Evolutionary conservation across 2,888 invertebrate genomes (phyloP).

Genomic region (Drosophila tripunctata): DNA sequence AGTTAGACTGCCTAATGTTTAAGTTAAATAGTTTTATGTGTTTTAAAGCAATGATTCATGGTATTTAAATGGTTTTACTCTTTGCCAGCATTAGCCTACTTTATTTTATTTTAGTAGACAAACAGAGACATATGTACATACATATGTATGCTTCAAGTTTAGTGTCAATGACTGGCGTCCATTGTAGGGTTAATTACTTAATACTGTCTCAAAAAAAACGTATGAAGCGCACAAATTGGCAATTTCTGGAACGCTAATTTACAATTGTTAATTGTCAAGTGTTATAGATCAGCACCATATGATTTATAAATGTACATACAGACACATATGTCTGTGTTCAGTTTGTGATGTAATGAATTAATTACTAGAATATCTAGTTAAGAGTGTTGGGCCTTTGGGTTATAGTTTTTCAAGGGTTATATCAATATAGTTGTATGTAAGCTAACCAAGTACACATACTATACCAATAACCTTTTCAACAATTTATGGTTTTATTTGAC

Average conservation of each 20-base stretch:
- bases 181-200: constrained; percentile 69
- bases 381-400: not conserved
- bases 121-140: not conserved
- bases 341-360: constrained; percentile 12
- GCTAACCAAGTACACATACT: not conserved
- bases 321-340: not conserved
- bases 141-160: constrained; percentile 15
- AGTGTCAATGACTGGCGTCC: constrained; percentile 61
- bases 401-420: not conserved
- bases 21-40: not conserved
- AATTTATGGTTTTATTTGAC: constrained; percentile 8
- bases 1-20: not conserved
- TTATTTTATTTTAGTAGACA: no score
- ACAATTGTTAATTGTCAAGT: constrained; percentile 38
- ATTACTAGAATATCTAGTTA: constrained; percentile 7
- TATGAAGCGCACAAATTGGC: constrained; percentile 37
- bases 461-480: not conserved
- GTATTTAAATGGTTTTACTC: no score
- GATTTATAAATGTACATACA: constrained; percentile 40
- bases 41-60: not conserved
- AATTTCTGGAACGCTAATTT: constrained; percentile 63
- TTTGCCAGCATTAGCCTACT: no score
- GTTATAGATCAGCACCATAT: constrained; percentile 40
- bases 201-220: constrained; percentile 59
- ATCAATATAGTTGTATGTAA: not conserved